phyloP scores from a whole-genome alignment of 2,113 vertebrate species.

The Megaceryle torquata region DNA sequence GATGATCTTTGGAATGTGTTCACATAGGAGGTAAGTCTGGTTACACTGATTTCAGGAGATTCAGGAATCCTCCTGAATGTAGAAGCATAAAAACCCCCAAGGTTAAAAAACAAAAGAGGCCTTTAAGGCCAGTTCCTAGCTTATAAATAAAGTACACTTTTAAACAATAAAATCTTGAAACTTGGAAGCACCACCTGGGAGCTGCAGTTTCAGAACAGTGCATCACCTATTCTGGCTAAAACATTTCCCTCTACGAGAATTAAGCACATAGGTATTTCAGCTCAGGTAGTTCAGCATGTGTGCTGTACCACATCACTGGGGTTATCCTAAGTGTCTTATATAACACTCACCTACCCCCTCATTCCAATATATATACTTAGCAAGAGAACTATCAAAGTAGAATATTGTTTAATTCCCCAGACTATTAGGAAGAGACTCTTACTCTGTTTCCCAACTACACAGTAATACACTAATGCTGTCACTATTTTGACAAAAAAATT shows the following conservation, averaged over 20 bases:
- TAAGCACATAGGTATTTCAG: accelerated
- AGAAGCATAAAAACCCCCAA: not conserved
- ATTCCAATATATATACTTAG: not conserved
- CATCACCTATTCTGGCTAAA: not conserved
- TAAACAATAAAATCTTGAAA: not conserved
- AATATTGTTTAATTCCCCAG: not conserved
- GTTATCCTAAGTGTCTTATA: not conserved
- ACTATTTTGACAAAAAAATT: not conserved
- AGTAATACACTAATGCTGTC: not conserved
- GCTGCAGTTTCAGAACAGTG: not conserved
- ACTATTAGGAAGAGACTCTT: not conserved
- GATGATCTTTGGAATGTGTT: not conserved
- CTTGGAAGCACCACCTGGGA: not conserved
- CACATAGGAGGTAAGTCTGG: not conserved
- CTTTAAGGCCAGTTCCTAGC: not conserved
- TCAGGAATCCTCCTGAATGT: not conserved
- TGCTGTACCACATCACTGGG: not conserved
- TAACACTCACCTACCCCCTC: not conserved
- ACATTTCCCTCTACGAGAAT: not conserved
- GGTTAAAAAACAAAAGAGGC: not conserved
- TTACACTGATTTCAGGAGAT: not conserved
- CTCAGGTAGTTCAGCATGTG: not conserved
- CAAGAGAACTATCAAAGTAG: not conserved
- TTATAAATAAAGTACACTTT: not conserved
- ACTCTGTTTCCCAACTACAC: not conserved